Evolutionary conservation across 2,113 vertebrate genomes (phyloP), one percentile per base, ranked within the genome.

Genomic region (Athene cunicularia): DNA sequence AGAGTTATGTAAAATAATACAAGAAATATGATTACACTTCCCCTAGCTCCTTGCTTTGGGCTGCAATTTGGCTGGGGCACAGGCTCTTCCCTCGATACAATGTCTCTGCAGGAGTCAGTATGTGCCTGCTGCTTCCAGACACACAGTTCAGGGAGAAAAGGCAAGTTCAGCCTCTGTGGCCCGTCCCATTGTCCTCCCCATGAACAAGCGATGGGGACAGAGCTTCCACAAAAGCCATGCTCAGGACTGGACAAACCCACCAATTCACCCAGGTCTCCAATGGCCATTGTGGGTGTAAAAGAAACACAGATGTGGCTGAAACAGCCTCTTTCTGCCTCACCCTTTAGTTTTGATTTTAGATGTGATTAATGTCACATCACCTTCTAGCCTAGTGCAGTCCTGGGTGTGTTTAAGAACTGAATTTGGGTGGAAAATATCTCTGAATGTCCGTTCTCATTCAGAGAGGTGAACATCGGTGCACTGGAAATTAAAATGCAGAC

Each of bases 1-100:
- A 96, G 74, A 95, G 90, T 96, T 90, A 97, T 49, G 83, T 88
- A 85, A 91, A 96, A 80, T 81, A 93, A 96, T 28, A 95, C 92
- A 97, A 94, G 79, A 93, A 88, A 95, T 75, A 96, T 1, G 82
- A 82, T 94, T 93, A 96, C 79, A 76, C 74, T 80, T 93, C 37
- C 50, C 74, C 80, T 91, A 79, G 49, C 91, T 87, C 37, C 50
- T 93, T 49, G 21, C 41, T 85, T 43, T 28, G 45, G 79, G 72
- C 59, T 92, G 80, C 35, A n/a, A 0, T 90, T 73, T 47, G 18
- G 43, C 86, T 52, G 64, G 67, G 68, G 64, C 43, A 70, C 62
- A 86, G 73, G 49, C 30, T 85, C 72, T 37, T 68, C 39, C 33
- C 45, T 94, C 22, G 74, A 59, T 50, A 39, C 9, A 2, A 2